Conservation (phyloP, 2,113 vertebrate genomes). For the Ptychochromis oligacanthus region DNA sequence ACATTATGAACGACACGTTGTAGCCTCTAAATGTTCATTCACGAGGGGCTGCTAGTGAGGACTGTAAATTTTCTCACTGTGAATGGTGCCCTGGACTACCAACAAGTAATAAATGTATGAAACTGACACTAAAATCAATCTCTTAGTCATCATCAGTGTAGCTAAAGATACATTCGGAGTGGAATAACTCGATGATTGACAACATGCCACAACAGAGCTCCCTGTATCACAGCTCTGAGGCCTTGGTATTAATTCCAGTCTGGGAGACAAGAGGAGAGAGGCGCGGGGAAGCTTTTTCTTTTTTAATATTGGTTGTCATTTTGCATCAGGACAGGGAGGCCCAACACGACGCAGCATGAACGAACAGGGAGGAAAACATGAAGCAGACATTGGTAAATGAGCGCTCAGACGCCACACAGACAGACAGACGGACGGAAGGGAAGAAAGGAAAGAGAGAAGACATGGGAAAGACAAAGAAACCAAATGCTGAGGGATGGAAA, state of each 20-base stretch:
- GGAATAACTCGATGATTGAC: conserved; percentile 65
- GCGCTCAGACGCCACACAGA: conserved; percentile 12
- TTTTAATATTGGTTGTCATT: conserved; percentile 51
- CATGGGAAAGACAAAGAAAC: conserved; percentile 48
- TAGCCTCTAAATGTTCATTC: conserved; percentile 53
- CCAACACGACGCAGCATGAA: conserved; percentile 25
- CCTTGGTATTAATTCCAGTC: conserved; percentile 62
- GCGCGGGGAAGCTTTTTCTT: not conserved
- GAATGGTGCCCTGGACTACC: conserved; percentile 12
- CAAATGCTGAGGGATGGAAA: conserved; percentile 36
- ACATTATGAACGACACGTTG: conserved; percentile 34
- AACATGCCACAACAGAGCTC: conserved; percentile 71
- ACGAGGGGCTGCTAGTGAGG: not conserved
- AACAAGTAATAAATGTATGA: conserved; percentile 38
- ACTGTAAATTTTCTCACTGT: conserved; percentile 1
- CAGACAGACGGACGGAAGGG: not conserved
- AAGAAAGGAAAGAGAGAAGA: conserved; percentile 28
- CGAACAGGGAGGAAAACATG: conserved; percentile 8
- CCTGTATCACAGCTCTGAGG: conserved; percentile 35
- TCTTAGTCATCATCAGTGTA: conserved; percentile 39
- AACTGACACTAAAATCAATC: conserved; percentile 40
- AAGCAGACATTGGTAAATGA: conserved; percentile 24
- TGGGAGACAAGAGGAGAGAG: conserved; percentile 27
- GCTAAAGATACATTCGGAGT: conserved; percentile 46
- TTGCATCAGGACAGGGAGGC: conserved; percentile 37